Percentiles rank a stretch among this genome's conserved stretches.
Conservation (phyloP, 2,888 invertebrate genomes). For the Sinhomidia bicolor region DNA sequence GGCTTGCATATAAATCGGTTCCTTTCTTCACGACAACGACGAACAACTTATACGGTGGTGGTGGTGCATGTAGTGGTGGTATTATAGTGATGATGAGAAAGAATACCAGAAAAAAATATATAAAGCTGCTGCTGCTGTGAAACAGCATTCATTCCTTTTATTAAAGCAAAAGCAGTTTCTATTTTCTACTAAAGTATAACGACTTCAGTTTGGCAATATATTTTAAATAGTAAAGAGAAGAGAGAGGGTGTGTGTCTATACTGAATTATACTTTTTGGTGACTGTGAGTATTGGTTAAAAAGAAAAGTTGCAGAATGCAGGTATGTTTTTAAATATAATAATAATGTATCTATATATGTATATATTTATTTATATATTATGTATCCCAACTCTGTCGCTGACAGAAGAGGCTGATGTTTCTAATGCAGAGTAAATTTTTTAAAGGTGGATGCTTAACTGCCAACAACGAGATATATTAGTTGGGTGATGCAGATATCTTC, state of each 20-base stretch:
- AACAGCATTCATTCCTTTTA: conserved; percentile 30
- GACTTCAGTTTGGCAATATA: conserved; percentile 40
- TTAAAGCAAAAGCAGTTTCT: background rate
- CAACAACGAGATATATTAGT: conserved; percentile 11
- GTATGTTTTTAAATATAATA: conserved; percentile 22
- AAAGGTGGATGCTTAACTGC: conserved; percentile 48
- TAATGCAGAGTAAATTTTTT: conserved; percentile 60
- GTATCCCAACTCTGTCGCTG: background rate
- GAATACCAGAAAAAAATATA: conserved; percentile 1
- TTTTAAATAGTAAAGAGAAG: conserved; percentile 34
- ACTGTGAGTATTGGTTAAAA: background rate
- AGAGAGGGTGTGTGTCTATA: background rate
- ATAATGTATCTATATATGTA: background rate
- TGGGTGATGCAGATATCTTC: conserved; percentile 43
- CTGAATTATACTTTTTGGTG: background rate
- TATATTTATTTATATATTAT: background rate
- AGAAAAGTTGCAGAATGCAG: conserved; percentile 56
- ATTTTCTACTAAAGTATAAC: background rate
- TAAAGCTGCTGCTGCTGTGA: background rate
- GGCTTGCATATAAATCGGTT: conserved; percentile 68
- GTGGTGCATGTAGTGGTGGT: too few relatives aligned
- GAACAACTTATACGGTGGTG: background rate
- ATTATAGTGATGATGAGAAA: too few relatives aligned
- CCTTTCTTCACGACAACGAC: conserved; percentile 21
- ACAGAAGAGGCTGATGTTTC: conserved; percentile 2